Evolutionary conservation across 37 sponge, comb jelly and placozoan genomes (phyloP), one percentile per base, ranked within the genome.

Genomic region (Petrosia ficiformis): DNA sequence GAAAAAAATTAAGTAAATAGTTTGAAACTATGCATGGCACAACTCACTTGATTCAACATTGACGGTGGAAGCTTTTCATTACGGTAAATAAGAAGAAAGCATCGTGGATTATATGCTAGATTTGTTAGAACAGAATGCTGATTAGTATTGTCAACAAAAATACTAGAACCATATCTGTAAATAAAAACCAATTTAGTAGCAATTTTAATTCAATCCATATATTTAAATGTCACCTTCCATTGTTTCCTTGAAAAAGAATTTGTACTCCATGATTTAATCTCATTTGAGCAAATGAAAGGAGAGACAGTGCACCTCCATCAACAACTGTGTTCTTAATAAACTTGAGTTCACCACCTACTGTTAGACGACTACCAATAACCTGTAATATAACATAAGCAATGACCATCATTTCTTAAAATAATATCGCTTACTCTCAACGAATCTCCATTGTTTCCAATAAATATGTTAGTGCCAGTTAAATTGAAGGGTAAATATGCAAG

Each of bases 31-130:
- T n/a, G n/a, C n/a, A n/a, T n/a, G n/a, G n/a, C n/a, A n/a, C n/a
- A n/a, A n/a, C n/a, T n/a, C n/a, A 88, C 89, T 35, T 82, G 44
- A 21, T 6, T 82, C 89, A 83, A 88, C 19, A 78, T 30, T 1
- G 60, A 4, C 5, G 83, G 89, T 31, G 77, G 69, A 0, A 65
- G 2, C 28, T 0, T 61, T 5, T 34, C 24, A 44, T 66, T n/a
- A 52, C 74, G 63, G 68, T 88, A 69, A 63, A 77, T 77, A n/a
- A 69, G 41, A 25, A 70, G 37, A 60, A 44, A 60, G 26, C 52
- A 25, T 37, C 24, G 57, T 14, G 84, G 84, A 56, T 76, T 83
- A 44, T 33, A 56, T 0, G 59, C 34, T 4, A 76, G 35, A 57
- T 76, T 41, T 57, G 32, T 59, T 35, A 83, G 75, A 8, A 48